Evolutionary conservation across 2,888 invertebrate genomes (phyloP).

Genomic region (Synanthedon formicaeformis): DNA sequence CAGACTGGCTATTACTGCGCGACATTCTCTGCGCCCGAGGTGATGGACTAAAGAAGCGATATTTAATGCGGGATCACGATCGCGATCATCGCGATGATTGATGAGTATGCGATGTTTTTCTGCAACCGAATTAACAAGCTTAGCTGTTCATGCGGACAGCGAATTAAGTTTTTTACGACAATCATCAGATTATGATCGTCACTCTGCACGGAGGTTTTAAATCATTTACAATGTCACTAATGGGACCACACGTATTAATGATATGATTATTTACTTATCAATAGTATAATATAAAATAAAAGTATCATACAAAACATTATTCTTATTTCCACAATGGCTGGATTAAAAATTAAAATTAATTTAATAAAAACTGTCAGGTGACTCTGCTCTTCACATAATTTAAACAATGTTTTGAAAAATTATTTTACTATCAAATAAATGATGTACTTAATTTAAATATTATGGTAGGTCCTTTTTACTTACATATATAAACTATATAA

Average conservation of each 20-base stretch:
- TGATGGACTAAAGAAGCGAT: constrained; percentile 3
- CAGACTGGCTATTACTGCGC: not conserved
- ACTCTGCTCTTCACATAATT: too few species aligned
- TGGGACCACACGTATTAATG: not conserved
- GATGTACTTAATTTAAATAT: too few species aligned
- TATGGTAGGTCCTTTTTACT: too few species aligned
- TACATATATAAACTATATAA: too few species aligned
- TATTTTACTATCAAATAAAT: too few species aligned
- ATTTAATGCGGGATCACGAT: constrained; percentile 3
- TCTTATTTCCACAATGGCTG: too few species aligned
- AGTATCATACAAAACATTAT: too few species aligned
- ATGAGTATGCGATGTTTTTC: not conserved
- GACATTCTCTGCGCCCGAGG: not conserved
- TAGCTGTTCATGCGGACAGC: not conserved
- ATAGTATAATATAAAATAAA: too few species aligned
- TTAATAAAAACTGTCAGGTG: too few species aligned
- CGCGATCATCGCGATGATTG: not conserved
- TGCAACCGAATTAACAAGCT: not conserved
- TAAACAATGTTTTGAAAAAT: too few species aligned
- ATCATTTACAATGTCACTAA: not conserved
- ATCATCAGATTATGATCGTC: not conserved
- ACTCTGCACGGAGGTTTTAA: not conserved
- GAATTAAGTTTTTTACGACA: not conserved
- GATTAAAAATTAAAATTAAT: too few species aligned
- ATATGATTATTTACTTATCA: too few species aligned